phyloP scores from a whole-genome alignment of 2,888 invertebrate species.

The Amphipoea oculea region DNA sequence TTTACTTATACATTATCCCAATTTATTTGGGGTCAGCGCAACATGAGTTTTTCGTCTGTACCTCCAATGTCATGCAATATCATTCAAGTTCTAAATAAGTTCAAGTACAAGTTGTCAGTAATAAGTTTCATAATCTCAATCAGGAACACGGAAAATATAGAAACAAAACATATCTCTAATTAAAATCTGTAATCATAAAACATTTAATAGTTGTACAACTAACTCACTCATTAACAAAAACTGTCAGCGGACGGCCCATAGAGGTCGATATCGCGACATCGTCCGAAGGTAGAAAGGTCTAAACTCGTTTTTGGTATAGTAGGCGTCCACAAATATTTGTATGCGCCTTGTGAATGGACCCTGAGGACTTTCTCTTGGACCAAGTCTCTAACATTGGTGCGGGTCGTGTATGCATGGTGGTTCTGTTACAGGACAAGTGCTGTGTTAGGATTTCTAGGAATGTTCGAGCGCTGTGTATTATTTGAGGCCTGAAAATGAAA shows the following conservation, averaged over 20 bases:
- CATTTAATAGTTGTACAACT: constrained; percentile 11
- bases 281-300: constrained; percentile 81
- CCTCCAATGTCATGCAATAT: background rate
- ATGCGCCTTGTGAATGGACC: constrained; percentile 89
- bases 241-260: constrained; percentile 47
- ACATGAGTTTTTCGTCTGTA: background rate
- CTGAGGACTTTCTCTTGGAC: constrained; percentile 88
- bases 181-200: constrained; percentile 26
- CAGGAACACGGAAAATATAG: background rate
- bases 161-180: constrained; percentile 1
- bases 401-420: constrained; percentile 66
- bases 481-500: background rate
- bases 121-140: background rate
- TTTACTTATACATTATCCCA: background rate
- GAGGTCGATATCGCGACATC: constrained; percentile 74
- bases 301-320: constrained; percentile 88
- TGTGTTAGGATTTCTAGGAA: constrained; percentile 17
- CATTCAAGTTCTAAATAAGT: background rate
- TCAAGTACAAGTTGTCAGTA: background rate
- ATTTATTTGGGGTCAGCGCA: background rate
- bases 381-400: constrained; percentile 82
- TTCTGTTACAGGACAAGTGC: constrained; percentile 59
- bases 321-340: constrained; percentile 90
- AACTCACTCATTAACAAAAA: constrained; percentile 55
- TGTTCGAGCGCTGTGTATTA: background rate